A percentile compares a stretch with the other conserved stretches of the same genome.
Evolutionary conservation across 2,888 invertebrate species (phyloP).

Genomic region (Abrostola triplasia): DNA sequence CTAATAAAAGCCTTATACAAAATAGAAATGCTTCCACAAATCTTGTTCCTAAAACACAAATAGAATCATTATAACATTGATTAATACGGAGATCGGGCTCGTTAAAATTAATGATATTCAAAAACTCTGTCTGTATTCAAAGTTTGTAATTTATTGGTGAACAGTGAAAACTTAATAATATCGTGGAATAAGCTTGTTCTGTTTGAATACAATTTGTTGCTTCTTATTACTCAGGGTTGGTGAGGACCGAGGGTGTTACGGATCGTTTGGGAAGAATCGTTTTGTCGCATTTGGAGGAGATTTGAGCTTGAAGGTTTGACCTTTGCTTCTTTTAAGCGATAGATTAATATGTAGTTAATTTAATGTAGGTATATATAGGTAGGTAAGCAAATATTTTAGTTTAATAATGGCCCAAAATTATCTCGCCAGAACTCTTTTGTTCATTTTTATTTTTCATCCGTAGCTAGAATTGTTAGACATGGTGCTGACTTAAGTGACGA

Average conservation of each 20-base stretch:
- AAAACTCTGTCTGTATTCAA: slow-evolving; percentile 64
- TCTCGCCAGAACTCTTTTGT: no score
- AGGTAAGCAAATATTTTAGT: no score
- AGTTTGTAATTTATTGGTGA: slow-evolving; percentile 74
- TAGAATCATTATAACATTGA: slow-evolving; percentile 50
- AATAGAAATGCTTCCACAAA: slow-evolving; percentile 6
- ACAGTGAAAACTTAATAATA: slow-evolving; percentile 68
- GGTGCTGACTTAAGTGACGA: no score
- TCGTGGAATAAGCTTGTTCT: slow-evolving; percentile 41
- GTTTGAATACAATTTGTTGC: slow-evolving; percentile 46
- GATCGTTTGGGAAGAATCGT: slow-evolving; percentile 4
- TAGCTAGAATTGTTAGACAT: no score
- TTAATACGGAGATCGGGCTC: slow-evolving; percentile 67
- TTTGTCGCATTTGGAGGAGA: neutral
- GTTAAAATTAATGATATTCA: slow-evolving; percentile 76
- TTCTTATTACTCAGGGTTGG: slow-evolving; percentile 24
- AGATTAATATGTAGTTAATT: no score
- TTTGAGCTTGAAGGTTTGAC: neutral
- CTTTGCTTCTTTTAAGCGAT: no score
- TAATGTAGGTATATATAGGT: no score
- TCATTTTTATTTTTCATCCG: no score
- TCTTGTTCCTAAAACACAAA: slow-evolving; percentile 24
- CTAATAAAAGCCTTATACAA: no score
- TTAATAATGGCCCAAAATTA: no score
- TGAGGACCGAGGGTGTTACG: neutral